Conservation (phyloP, 2,888 invertebrate species). For the Xanthorhoe spadicearia region DNA sequence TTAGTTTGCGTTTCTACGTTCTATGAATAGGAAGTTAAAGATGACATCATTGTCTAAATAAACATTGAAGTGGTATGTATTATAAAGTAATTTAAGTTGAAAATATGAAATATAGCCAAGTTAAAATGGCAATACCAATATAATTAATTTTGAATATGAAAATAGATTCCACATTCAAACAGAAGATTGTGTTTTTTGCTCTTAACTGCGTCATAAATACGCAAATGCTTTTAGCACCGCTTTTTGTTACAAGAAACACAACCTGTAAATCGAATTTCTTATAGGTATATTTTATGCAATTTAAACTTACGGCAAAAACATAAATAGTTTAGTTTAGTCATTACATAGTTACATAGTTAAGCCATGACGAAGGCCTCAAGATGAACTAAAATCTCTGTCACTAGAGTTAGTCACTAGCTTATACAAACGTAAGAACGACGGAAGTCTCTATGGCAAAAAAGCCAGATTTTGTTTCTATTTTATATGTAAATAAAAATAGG, state of each 20-base stretch:
- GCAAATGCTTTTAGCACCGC: constrained; percentile 1
- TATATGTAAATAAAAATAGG: too few relatives aligned
- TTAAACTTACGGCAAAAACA: background rate
- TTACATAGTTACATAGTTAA: too few relatives aligned
- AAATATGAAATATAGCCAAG: background rate
- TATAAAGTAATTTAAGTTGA: background rate
- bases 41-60: background rate
- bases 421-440: too few relatives aligned
- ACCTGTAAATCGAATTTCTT: constrained; percentile 12
- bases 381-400: too few relatives aligned
- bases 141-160: background rate
- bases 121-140: background rate
- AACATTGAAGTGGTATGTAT: background rate
- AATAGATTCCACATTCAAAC: background rate
- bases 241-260: constrained; percentile 8
- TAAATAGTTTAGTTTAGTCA: background rate
- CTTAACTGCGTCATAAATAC: background rate
- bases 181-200: background rate
- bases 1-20: too few relatives aligned
- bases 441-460: too few relatives aligned
- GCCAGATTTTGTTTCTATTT: too few relatives aligned
- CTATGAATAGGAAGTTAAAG: background rate
- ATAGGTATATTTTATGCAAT: constrained; percentile 2
- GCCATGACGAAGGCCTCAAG: too few relatives aligned
- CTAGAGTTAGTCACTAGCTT: too few relatives aligned